Conservation (phyloP, 1,140 invertebrate genomes). For the Drosophila mauritiana region DNA sequence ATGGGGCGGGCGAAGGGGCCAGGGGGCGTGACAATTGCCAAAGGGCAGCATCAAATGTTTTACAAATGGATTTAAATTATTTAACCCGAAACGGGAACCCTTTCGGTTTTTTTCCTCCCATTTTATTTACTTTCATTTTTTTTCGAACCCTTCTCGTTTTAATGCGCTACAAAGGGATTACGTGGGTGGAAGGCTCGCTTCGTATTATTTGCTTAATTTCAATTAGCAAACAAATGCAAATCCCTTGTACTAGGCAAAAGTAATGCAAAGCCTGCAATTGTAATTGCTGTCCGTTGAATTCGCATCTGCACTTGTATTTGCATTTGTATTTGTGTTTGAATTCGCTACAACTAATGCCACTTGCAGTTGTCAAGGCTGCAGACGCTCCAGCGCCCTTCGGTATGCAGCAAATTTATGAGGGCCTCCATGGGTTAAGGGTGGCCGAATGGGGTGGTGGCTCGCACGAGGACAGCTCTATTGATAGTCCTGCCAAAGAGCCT, state of each 20-base stretch:
- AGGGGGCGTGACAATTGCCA: constrained; percentile 60
- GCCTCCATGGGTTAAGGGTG: constrained; percentile 6
- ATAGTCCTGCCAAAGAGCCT: constrained; percentile 28
- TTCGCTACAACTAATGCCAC: constrained; percentile 73
- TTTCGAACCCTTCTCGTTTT: constrained; percentile 46
- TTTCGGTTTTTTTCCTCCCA: constrained; percentile 14
- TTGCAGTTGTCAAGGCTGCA: constrained; percentile 81
- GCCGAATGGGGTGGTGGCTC: not conserved
- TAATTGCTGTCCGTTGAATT: constrained; percentile 46
- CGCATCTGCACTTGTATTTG: constrained; percentile 33
- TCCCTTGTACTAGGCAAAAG: constrained; percentile 73
- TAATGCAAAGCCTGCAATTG: constrained; percentile 54
- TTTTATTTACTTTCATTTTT: constrained; percentile 29
- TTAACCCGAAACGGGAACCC: constrained; percentile 28
- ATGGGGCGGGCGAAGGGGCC: not conserved
- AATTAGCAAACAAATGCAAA: constrained; percentile 83
- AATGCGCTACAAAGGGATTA: constrained; percentile 84
- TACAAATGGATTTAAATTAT: constrained; percentile 84
- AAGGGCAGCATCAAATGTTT: constrained; percentile 65
- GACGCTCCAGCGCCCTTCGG: constrained; percentile 35
- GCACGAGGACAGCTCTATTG: constrained; percentile 19
- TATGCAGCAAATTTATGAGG: constrained; percentile 53
- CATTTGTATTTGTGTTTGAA: constrained; percentile 3
- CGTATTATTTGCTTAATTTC: constrained; percentile 80
- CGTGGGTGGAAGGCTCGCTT: constrained; percentile 68